Conservation (phyloP, 2,113 vertebrate species). For the Rhizomys pruinosus region DNA sequence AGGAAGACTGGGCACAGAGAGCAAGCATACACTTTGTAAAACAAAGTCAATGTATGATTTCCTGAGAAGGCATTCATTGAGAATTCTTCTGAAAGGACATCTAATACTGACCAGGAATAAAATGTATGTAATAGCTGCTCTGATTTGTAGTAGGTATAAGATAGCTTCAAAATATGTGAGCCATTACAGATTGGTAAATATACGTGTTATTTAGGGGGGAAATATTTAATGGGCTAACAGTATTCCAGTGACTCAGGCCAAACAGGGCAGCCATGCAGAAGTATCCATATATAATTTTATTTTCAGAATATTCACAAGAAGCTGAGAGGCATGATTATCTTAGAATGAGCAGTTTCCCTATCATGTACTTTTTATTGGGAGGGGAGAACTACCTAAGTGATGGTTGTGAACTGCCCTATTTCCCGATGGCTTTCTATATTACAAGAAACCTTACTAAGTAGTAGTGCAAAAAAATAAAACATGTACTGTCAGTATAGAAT, state of each 20-base stretch:
- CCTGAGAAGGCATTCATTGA: not conserved
- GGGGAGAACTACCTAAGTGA: not conserved
- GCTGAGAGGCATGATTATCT: constrained; percentile 23
- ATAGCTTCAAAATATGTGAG: not conserved
- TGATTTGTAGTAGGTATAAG: not conserved
- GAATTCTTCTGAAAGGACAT: not conserved
- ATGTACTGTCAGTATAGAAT: not conserved
- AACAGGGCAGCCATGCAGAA: not conserved
- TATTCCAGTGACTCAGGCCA: not conserved
- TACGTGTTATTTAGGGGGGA: not conserved
- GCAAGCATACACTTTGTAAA: not conserved
- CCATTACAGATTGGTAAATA: not conserved
- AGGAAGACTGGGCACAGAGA: not conserved
- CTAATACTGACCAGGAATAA: not conserved
- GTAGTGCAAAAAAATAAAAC: constrained; percentile 45
- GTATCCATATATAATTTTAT: not conserved
- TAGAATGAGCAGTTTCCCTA: not conserved
- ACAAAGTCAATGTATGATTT: not conserved
- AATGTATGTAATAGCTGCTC: not conserved
- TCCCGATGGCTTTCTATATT: constrained; percentile 27
- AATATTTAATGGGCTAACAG: constrained; percentile 31
- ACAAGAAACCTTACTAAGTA: constrained; percentile 9
- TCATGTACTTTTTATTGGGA: not conserved
- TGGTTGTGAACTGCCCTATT: constrained; percentile 21
- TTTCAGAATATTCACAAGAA: constrained; percentile 47